Conservation (phyloP, 1,140 invertebrate species). For the Papilio helenus region DNA sequence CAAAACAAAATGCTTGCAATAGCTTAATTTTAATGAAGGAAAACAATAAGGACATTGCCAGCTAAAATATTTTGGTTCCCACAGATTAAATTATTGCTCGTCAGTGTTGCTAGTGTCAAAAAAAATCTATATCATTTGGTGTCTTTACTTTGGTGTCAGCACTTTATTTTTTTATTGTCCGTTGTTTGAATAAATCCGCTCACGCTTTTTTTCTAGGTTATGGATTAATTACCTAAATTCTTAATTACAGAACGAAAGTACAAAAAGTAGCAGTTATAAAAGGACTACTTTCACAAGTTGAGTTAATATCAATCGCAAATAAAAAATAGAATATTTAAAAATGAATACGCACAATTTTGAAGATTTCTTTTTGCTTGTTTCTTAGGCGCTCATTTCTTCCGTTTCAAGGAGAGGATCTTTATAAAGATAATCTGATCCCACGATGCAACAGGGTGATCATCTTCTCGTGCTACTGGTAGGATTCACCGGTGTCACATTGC, state of each 20-base stretch:
- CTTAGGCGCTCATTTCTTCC: no score
- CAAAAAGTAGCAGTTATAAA: neutral
- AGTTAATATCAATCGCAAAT: neutral
- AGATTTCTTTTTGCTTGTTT: no score
- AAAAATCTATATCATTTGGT: neutral
- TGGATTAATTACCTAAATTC: neutral
- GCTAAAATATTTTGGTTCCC: neutral
- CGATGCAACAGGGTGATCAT: no score
- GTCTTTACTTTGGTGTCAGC: no score
- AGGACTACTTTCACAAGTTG: no score
- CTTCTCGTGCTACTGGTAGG: no score
- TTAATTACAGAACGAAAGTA: neutral
- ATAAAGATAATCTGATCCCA: no score
- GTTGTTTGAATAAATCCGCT: neutral
- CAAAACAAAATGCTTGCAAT: conserved; percentile 34
- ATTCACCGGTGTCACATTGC: no score
- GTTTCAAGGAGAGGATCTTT: no score
- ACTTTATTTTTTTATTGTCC: neutral
- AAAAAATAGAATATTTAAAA: no score
- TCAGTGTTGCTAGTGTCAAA: neutral
- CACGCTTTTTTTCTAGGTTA: neutral
- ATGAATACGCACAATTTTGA: no score
- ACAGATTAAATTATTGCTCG: neutral
- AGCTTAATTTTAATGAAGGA: conserved; percentile 29
- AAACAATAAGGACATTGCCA: conserved; percentile 30